These are phyloP conservation scores for Suricata suricatta DNA, from an alignment of 2,113 vertebrate species.

Conservation along the genomic window DNA sequence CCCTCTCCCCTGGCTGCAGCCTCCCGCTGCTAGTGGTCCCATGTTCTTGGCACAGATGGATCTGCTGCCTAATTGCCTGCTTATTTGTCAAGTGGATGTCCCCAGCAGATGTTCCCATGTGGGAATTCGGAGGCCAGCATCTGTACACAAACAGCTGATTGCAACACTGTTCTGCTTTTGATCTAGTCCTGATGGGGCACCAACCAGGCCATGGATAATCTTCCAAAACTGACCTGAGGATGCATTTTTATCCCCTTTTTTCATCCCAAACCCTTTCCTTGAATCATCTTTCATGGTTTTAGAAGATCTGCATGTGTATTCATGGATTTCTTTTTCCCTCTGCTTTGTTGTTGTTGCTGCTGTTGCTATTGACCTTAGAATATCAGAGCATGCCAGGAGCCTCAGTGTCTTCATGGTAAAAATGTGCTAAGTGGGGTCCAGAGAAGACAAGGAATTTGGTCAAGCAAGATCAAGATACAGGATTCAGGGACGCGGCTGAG, in stretches of 20 bases:
- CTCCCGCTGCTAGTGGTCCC: conserved; percentile 62
- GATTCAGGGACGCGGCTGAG: not conserved
- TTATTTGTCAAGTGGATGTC: conserved; percentile 71
- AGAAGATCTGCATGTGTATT: not conserved
- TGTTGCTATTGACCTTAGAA: not conserved
- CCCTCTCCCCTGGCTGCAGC: not conserved
- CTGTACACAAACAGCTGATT: conserved; percentile 75
- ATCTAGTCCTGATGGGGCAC: conserved; percentile 42
- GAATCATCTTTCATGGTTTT: not conserved
- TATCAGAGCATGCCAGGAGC: not conserved
- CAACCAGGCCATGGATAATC: not conserved
- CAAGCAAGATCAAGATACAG: not conserved
- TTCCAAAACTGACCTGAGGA: conserved; percentile 12
- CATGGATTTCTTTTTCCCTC: not conserved
- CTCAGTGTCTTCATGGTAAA: not conserved
- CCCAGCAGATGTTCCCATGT: conserved; percentile 79
- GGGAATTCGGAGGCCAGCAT: conserved; percentile 61
- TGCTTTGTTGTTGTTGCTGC: not conserved
- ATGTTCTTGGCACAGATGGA: conserved; percentile 54
- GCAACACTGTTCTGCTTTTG: conserved; percentile 71
- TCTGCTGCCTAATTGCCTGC: conserved; percentile 76
- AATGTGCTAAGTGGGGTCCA: not conserved
- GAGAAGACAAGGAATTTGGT: not conserved
- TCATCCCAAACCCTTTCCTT: not conserved
- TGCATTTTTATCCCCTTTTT: not conserved